A percentile compares a stretch with the other conserved stretches of the same genome.
Conservation (phyloP, 2,797 vertebrate species). For the Centroberyx gerrardi region DNA sequence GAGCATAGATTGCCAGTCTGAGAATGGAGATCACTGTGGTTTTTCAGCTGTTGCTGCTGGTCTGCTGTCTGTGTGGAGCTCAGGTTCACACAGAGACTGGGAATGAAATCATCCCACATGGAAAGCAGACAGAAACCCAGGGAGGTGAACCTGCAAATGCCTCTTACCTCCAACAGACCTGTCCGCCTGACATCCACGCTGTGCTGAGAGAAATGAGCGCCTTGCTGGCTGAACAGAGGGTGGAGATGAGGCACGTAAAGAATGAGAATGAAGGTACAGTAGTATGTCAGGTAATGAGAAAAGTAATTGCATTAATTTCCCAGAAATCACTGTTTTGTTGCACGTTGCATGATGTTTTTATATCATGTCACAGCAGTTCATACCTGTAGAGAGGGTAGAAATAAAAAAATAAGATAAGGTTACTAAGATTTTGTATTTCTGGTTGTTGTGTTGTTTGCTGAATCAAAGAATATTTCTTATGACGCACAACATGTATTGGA, state of each 20-base stretch:
- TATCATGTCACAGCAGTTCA: no score
- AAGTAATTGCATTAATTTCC: no score
- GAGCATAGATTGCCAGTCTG: neutral
- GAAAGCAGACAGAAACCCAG: neutral
- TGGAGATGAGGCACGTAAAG: slow-evolving; percentile 44
- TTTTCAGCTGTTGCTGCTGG: slow-evolving; percentile 45
- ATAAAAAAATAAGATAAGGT: no score
- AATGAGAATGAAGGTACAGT: slow-evolving; percentile 47
- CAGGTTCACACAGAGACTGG: slow-evolving; percentile 4
- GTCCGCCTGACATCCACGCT: slow-evolving; percentile 35
- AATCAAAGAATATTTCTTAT: no score
- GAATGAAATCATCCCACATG: slow-evolving; percentile 33
- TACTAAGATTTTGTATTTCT: no score
- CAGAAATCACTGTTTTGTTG: no score
- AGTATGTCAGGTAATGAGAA: no score
- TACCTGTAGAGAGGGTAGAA: no score
- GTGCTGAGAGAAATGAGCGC: slow-evolving; percentile 60
- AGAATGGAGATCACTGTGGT: slow-evolving; percentile 19
- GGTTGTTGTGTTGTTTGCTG: no score
- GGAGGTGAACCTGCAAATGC: neutral
- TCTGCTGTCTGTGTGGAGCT: slow-evolving; percentile 25
- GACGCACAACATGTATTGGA: no score
- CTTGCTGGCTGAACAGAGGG: slow-evolving; percentile 36
- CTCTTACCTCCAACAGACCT: neutral
- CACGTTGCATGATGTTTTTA: no score